Evolutionary conservation across 2,888 invertebrate genomes (phyloP).

Genomic region (Andrena fulva): DNA sequence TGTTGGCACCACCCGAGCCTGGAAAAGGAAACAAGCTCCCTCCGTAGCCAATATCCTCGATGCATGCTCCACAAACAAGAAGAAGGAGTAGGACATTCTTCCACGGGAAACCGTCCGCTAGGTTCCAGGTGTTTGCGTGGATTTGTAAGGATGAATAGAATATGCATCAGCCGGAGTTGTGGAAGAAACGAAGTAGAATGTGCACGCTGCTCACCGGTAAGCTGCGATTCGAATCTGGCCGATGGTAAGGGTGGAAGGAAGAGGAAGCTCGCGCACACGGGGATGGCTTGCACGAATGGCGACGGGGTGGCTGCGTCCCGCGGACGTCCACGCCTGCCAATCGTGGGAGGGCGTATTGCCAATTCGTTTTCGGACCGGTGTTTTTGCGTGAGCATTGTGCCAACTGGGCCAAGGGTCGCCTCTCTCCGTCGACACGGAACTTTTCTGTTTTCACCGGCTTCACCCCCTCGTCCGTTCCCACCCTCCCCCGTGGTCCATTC

Average conservation of each 20-base stretch:
- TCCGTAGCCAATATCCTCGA: background rate
- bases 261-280: slow-evolving; percentile 9
- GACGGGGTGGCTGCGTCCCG: slow-evolving; percentile 58
- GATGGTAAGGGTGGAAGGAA: background rate
- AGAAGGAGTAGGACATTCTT: background rate
- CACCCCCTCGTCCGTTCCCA: background rate
- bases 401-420: slow-evolving; percentile 67
- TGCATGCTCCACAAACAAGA: background rate
- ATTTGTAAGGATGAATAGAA: slow-evolving; percentile 6
- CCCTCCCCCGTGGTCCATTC: background rate
- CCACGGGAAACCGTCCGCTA: no score
- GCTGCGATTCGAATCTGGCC: slow-evolving; percentile 10
- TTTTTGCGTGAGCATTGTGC: slow-evolving; percentile 64
- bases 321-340: slow-evolving; percentile 55
- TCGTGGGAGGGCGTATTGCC: slow-evolving; percentile 59
- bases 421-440: slow-evolving; percentile 26
- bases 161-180: background rate
- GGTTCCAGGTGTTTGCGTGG: no score
- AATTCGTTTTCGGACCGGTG: slow-evolving; percentile 57
- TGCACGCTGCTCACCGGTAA: slow-evolving; percentile 12
- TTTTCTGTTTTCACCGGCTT: slow-evolving; percentile 37
- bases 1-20: background rate
- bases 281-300: slow-evolving; percentile 45
- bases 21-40: background rate
- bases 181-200: background rate